A percentile compares a stretch with the other conserved stretches of the same genome.
Evolutionary conservation across 2,113 vertebrate species (phyloP).

Genomic region (Megaceryle maxima): DNA sequence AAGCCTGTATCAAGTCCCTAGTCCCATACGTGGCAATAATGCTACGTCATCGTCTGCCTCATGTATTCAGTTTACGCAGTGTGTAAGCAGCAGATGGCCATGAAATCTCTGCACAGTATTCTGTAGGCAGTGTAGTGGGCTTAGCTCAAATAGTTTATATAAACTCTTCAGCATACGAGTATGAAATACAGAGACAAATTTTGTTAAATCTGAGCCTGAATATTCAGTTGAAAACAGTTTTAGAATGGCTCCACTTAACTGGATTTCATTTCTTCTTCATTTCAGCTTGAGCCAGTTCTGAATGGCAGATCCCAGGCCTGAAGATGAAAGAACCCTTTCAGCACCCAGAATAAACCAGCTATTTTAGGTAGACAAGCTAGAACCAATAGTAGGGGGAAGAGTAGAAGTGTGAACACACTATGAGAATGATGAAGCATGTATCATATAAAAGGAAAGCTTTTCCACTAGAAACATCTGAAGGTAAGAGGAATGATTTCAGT

Average conservation of each 20-base stretch:
- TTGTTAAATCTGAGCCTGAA: neutral
- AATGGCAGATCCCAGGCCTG: neutral
- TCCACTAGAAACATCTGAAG: neutral
- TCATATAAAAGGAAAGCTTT: neutral
- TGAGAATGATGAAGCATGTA: neutral
- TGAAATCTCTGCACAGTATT: neutral
- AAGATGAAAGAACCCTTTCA: neutral
- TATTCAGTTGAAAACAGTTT: neutral
- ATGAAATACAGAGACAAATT: neutral
- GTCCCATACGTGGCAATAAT: fast-evolving
- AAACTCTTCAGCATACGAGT: neutral
- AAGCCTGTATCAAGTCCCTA: neutral
- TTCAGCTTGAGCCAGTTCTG: constrained; percentile 3
- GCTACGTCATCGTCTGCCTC: neutral
- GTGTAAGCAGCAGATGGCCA: neutral
- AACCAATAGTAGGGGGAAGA: neutral
- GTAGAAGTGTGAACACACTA: neutral
- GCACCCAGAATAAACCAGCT: neutral
- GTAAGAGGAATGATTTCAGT: neutral
- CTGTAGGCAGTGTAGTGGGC: neutral
- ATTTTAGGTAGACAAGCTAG: neutral
- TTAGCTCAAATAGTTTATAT: neutral
- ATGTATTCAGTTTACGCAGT: neutral
- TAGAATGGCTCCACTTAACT: neutral
- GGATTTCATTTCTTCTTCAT: neutral